phyloP scores from a whole-genome alignment of 2,888 invertebrate genomes.

The Stenchaetothrips biformis region DNA sequence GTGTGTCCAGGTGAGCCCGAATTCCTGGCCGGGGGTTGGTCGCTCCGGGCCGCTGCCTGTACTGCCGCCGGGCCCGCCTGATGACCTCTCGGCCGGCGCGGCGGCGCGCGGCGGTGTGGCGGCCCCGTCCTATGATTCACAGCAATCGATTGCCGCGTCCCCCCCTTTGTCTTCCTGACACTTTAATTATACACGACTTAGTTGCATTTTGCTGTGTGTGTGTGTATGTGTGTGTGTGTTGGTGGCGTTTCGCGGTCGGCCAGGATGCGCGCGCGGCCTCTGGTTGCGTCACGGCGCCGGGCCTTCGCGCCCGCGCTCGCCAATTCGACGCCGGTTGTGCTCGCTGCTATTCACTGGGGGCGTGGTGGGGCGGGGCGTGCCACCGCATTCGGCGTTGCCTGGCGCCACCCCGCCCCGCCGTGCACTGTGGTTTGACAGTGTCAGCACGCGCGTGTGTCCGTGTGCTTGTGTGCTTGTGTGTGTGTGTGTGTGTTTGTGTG shows the following conservation, averaged over 20 bases:
- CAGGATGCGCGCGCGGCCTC: not conserved
- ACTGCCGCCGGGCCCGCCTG: not conserved
- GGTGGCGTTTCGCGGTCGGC: not conserved
- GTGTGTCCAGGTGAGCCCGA: not conserved
- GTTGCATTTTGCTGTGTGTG: not conserved
- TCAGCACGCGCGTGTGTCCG: not conserved
- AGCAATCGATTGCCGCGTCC: not conserved
- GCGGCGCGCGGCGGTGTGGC: too few relatives aligned
- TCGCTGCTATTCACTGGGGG: not conserved
- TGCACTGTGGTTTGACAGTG: not conserved
- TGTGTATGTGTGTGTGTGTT: not conserved
- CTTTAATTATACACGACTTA: constrained; percentile 5
- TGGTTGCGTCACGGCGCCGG: not conserved
- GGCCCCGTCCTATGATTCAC: constrained; percentile 2
- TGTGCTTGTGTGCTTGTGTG: not conserved
- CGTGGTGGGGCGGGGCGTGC: not conserved
- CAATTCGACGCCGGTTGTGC: not conserved
- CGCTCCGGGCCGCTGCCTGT: not conserved
- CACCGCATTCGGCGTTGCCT: not conserved
- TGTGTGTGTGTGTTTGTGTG: not conserved
- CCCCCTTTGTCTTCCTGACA: constrained; percentile 16
- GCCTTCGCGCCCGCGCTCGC: not conserved
- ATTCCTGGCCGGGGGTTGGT: not conserved
- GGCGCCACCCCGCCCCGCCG: not conserved
- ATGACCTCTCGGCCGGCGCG: not conserved